Conservation (phyloP, 2,797 vertebrate genomes). For the Acanthurus lineatus region DNA sequence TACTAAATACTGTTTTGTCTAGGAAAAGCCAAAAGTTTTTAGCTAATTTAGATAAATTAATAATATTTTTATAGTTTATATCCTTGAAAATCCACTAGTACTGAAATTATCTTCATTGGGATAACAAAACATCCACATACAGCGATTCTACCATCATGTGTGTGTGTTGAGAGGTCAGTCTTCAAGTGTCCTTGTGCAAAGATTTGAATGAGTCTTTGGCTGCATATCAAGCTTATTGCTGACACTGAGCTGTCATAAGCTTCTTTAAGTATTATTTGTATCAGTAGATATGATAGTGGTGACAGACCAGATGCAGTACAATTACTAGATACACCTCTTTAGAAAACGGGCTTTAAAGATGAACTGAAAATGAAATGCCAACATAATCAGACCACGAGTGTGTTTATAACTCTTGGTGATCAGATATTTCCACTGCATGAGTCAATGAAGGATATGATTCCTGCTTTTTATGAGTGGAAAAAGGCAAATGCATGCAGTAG, state of each 20-base stretch:
- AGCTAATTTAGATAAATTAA: neutral
- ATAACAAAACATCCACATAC: neutral
- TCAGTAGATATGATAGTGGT: conserved; percentile 19
- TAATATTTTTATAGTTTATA: neutral
- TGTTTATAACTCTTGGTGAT: neutral
- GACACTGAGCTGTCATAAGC: conserved; percentile 36
- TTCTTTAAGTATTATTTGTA: conserved; percentile 48
- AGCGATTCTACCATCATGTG: neutral
- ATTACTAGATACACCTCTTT: neutral
- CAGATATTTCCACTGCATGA: conserved; percentile 1
- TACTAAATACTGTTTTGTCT: neutral
- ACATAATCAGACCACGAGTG: neutral
- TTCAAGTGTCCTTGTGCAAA: conserved; percentile 61
- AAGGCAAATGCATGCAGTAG: conserved; percentile 37
- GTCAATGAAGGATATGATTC: conserved; percentile 16
- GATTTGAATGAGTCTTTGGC: neutral
- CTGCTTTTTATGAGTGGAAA: neutral
- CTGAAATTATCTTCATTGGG: neutral
- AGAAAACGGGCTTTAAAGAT: neutral
- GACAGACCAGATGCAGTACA: neutral
- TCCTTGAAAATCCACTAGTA: neutral
- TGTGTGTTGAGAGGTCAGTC: conserved; percentile 23
- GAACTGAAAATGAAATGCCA: neutral
- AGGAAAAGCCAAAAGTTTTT: neutral
- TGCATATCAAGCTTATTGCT: neutral